A percentile compares a stretch with the other conserved stretches of the same genome.
These are phyloP conservation scores for Gymnogyps californianus DNA, from an alignment of 2,113 vertebrate species.

Conservation along the genomic window DNA sequence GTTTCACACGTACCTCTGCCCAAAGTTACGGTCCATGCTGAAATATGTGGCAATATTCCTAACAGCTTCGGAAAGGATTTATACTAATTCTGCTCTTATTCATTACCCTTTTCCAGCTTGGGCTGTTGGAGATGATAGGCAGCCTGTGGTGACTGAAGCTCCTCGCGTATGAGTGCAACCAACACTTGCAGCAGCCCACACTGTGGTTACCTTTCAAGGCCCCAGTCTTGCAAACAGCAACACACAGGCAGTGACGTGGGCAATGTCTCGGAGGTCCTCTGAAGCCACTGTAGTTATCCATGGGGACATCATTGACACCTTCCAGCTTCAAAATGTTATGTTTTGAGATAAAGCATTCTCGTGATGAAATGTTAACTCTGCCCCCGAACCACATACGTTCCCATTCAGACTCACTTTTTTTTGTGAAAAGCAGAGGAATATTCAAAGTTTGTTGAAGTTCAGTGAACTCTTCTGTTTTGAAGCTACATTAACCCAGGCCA, in stretches of 20 bases:
- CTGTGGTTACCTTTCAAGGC: not conserved
- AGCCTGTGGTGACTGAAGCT: not conserved
- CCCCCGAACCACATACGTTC: fast-evolving
- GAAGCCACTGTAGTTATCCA: not conserved
- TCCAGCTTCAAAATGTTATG: not conserved
- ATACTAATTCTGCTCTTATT: not conserved
- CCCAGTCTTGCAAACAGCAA: not conserved
- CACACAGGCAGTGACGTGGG: not conserved
- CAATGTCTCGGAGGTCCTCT: not conserved
- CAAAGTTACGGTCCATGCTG: not conserved
- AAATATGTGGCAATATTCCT: not conserved
- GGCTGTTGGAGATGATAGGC: not conserved
- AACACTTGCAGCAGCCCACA: not conserved
- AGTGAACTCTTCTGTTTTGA: not conserved
- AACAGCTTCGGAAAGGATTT: not conserved
- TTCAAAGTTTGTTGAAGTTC: not conserved
- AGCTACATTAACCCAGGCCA: not conserved
- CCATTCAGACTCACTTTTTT: not conserved
- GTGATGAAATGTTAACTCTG: not conserved
- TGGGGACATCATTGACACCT: not conserved
- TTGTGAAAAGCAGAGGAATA: not conserved
- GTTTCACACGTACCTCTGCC: not conserved
- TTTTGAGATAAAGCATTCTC: not conserved
- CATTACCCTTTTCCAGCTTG: not conserved
- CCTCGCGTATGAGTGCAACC: not conserved